Evolutionary conservation across 2,888 invertebrate species (phyloP).

Genomic region (Tanytarsus gracilentus): DNA sequence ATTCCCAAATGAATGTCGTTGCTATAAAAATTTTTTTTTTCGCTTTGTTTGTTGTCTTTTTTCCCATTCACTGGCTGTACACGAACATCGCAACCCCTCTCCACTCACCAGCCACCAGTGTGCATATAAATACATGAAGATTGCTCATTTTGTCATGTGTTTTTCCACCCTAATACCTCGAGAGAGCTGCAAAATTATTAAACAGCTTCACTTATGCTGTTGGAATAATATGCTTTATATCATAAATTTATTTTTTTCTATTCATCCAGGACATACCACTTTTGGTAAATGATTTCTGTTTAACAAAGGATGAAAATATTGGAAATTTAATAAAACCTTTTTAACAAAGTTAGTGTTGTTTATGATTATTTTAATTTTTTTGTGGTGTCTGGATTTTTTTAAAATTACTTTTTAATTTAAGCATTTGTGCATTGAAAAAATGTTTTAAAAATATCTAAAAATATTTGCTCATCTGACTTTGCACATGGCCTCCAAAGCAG

Average conservation of each 20-base stretch:
- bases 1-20: slow-evolving; percentile 25
- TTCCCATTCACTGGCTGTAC: too few relatives aligned
- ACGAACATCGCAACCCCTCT: too few relatives aligned
- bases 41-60: slow-evolving; percentile 18
- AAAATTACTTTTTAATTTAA: too few relatives aligned
- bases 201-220: background rate
- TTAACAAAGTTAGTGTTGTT: too few relatives aligned
- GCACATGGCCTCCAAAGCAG: too few relatives aligned
- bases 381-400: too few relatives aligned
- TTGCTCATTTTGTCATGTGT: background rate
- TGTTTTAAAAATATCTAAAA: too few relatives aligned
- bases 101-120: too few relatives aligned
- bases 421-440: too few relatives aligned
- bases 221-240: background rate
- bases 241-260: background rate
- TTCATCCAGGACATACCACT: slow-evolving; percentile 15
- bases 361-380: too few relatives aligned
- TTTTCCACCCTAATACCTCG: background rate
- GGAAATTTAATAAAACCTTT: background rate
- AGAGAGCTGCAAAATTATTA: background rate
- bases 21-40: slow-evolving; percentile 12
- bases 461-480: too few relatives aligned
- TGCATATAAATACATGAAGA: background rate
- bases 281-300: slow-evolving; percentile 18
- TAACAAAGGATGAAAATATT: background rate